phyloP scores from a whole-genome alignment of 2,113 vertebrate species.

The Circaetus gallicus region DNA sequence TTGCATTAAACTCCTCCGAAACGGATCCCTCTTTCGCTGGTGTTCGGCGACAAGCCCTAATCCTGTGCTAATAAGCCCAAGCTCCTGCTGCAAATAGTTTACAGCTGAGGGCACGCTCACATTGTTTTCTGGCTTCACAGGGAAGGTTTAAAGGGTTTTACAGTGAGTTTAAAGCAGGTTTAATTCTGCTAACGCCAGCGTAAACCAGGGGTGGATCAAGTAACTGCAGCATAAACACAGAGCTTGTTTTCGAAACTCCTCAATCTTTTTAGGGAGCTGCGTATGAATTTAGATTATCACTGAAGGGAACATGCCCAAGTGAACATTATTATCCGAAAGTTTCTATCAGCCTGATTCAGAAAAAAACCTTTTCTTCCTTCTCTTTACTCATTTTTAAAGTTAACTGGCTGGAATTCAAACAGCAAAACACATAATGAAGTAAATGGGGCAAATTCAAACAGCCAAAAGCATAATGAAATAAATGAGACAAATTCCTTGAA shows the following conservation, averaged over 20 bases:
- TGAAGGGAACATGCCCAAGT: background rate
- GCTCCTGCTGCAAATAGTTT: background rate
- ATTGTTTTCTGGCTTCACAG: background rate
- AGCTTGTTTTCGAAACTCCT: background rate
- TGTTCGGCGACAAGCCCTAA: accelerated
- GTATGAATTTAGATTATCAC: background rate
- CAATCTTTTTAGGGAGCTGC: background rate
- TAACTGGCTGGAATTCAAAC: background rate
- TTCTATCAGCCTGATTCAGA: background rate
- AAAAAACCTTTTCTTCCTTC: background rate
- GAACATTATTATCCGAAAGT: background rate
- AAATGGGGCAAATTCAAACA: slow-evolving; percentile 3
- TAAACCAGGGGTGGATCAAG: background rate
- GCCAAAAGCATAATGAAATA: slow-evolving; percentile 31
- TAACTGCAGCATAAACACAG: background rate
- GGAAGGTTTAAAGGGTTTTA: background rate
- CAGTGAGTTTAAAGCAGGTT: background rate
- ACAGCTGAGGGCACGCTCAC: background rate
- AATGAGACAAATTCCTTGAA: slow-evolving; percentile 57
- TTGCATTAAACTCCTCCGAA: background rate
- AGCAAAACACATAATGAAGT: background rate
- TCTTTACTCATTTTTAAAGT: background rate
- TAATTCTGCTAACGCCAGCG: background rate
- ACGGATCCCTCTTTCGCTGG: background rate
- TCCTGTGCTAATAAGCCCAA: accelerated